A percentile compares a stretch with the other conserved stretches of the same genome.
Evolutionary conservation across 1,140 invertebrate species (phyloP).

Genomic region (Drosophila repletoides): DNA sequence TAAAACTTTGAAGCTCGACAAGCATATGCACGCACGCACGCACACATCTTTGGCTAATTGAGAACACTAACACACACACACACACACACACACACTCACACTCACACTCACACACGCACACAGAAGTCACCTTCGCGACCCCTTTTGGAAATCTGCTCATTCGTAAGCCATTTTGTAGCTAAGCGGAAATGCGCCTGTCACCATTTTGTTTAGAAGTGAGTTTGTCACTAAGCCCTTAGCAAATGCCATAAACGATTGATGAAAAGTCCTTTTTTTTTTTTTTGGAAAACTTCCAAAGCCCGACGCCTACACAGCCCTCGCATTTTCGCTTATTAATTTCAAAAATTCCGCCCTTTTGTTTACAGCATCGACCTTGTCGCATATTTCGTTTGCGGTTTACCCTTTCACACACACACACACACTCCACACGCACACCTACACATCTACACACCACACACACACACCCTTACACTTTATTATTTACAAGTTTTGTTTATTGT

Average conservation of each 20-base stretch:
- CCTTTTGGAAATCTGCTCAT: not conserved
- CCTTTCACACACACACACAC: conserved; percentile 29
- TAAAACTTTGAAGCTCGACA: conserved; percentile 37
- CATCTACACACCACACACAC: not conserved
- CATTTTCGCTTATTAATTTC: conserved; percentile 72
- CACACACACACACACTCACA: not conserved
- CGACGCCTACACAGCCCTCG: not conserved
- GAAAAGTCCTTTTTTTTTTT: conserved; percentile 33
- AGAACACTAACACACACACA: conserved; percentile 13
- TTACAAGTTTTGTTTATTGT: conserved; percentile 78
- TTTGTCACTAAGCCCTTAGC: conserved; percentile 38
- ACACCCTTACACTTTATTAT: conserved; percentile 60
- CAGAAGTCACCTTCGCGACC: conserved; percentile 5
- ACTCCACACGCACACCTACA: conserved; percentile 8
- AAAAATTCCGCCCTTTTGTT: conserved; percentile 48
- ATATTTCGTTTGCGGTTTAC: conserved; percentile 55
- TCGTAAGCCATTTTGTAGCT: conserved; percentile 33
- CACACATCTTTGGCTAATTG: conserved; percentile 19
- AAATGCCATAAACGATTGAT: conserved; percentile 50
- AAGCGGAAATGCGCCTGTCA: conserved; percentile 27
- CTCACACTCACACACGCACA: not conserved
- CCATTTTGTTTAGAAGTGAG: conserved; percentile 43
- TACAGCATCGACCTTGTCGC: conserved; percentile 25
- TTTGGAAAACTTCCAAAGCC: conserved; percentile 12
- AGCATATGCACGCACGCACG: conserved; percentile 24